A percentile compares a stretch with the other conserved stretches of the same genome.
These are phyloP conservation scores for Rhinopomastus cyanomelas DNA, from an alignment of 2,113 vertebrate species.

Conservation along the genomic window DNA sequence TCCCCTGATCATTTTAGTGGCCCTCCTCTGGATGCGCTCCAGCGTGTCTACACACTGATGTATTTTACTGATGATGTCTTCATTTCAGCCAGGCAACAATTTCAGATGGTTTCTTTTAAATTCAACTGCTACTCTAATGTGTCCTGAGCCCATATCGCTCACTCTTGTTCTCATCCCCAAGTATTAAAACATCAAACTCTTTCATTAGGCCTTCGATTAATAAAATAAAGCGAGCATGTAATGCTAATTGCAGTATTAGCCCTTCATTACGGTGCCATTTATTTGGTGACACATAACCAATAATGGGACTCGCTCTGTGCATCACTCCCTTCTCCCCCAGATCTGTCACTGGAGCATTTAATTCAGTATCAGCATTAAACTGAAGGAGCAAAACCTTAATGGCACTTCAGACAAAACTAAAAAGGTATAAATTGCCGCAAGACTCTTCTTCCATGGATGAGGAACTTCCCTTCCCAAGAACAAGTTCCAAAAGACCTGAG, in stretches of 20 bases:
- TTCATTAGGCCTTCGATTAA: slow-evolving; percentile 33
- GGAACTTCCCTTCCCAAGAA: not conserved
- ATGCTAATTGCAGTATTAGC: not conserved
- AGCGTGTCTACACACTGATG: too few relatives aligned
- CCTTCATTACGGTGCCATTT: not conserved
- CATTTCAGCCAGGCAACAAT: not conserved
- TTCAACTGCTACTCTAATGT: not conserved
- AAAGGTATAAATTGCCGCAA: not conserved
- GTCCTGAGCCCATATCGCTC: not conserved
- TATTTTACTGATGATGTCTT: too few relatives aligned
- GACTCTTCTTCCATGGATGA: fast-evolving
- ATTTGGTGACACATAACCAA: not conserved
- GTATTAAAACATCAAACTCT: slow-evolving; percentile 8
- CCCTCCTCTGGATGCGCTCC: too few relatives aligned
- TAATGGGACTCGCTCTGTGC: fast-evolving
- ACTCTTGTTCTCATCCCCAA: not conserved
- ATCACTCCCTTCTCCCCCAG: not conserved
- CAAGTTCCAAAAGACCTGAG: fast-evolving
- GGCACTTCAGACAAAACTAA: not conserved
- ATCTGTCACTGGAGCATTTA: fast-evolving
- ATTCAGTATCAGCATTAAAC: not conserved
- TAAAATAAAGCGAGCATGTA: not conserved
- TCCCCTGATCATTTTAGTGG: too few relatives aligned
- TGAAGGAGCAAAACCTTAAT: fast-evolving
- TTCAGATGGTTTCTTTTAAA: not conserved